These are phyloP conservation scores for Geotrypetes seraphini DNA, from an alignment of 2,797 vertebrate genomes.

Conservation along the genomic window DNA sequence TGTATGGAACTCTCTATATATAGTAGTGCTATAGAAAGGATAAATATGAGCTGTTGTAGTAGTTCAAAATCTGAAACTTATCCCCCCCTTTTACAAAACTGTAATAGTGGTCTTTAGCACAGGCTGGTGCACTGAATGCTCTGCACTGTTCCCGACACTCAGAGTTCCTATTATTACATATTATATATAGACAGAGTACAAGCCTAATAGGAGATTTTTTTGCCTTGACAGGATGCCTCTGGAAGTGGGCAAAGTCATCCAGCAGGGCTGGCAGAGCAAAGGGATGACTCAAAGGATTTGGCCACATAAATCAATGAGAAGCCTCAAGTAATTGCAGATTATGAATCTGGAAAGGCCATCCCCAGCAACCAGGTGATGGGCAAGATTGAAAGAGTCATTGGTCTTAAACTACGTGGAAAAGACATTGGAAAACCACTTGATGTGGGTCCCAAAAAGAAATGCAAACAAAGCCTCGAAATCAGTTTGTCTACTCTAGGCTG, in stretches of 20 bases:
- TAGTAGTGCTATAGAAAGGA: too few species aligned
- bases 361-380: conserved; percentile 94
- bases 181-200: too few species aligned
- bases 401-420: conserved; percentile 81
- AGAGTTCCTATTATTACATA: too few species aligned
- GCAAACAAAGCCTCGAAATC: conserved; percentile 85
- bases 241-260: conserved; percentile 88
- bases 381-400: conserved; percentile 83
- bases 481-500: conserved; percentile 61
- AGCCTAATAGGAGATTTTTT: too few species aligned
- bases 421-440: conserved; percentile 85
- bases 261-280: conserved; percentile 75
- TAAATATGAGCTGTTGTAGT: too few species aligned
- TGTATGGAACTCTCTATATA: too few species aligned
- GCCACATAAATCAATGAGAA: conserved; percentile 96
- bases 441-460: conserved; percentile 73
- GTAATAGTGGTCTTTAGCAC: too few species aligned
- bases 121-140: too few species aligned
- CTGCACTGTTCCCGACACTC: too few species aligned
- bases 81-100: too few species aligned
- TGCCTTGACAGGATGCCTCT: conserved; percentile 77
- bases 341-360: conserved; percentile 82
- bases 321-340: conserved; percentile 89
- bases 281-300: conserved; percentile 89
- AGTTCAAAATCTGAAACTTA: too few species aligned